These are phyloP conservation scores for Chrysogorgia sp. DNA, from an alignment of 92 coral and sea anemone genomes.

Conservation along the genomic window DNA sequence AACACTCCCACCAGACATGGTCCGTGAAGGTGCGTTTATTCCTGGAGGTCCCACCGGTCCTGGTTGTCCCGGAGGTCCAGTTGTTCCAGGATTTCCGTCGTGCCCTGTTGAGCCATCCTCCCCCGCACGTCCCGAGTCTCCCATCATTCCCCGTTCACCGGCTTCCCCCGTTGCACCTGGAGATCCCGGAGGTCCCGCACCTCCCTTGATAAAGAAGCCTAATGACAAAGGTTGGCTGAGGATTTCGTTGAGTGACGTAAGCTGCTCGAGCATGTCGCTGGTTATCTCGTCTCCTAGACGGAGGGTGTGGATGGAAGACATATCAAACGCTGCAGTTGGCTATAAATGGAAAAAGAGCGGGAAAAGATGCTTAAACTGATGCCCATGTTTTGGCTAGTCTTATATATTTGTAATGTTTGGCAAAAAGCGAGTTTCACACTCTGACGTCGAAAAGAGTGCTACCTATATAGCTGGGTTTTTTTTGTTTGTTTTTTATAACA, in stretches of 20 bases:
- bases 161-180: conserved; percentile 74
- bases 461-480: too few species aligned
- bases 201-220: conserved; percentile 85
- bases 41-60: conserved; percentile 73
- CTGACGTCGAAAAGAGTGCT: too few species aligned
- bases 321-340: conserved; percentile 7
- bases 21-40: conserved; percentile 19
- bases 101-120: conserved; percentile 72
- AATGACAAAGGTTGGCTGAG: conserved; percentile 77
- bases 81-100: conserved; percentile 68
- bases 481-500: too few species aligned
- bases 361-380: not conserved
- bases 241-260: conserved; percentile 64
- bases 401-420: too few species aligned
- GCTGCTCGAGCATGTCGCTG: conserved; percentile 75
- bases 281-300: conserved; percentile 79
- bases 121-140: conserved; percentile 71
- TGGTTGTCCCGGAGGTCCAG: conserved; percentile 77
- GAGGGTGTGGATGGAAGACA: conserved; percentile 44
- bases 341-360: not conserved
- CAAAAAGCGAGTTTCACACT: too few species aligned
- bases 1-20: not conserved
- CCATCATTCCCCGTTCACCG: conserved; percentile 70
- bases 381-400: not conserved
- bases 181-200: conserved; percentile 82